Percentiles rank a stretch among this genome's conserved stretches.
Conservation (phyloP, 23 tunicate genomes). For the Diplosoma virens region DNA sequence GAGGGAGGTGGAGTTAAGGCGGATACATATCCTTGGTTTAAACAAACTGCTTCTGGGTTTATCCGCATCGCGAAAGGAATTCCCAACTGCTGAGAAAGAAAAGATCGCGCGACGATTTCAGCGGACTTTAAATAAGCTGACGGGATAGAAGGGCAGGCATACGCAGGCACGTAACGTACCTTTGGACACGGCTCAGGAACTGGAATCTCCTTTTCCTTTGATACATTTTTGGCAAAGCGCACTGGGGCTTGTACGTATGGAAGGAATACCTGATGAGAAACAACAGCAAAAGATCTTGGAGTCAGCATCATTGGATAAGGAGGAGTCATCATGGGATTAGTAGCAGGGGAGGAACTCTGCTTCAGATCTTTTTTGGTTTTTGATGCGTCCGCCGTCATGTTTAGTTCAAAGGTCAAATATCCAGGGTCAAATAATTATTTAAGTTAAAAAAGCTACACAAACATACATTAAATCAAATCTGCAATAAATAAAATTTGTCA, state of each 20-base stretch:
- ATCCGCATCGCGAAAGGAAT: slow-evolving; percentile 8
- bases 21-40: slow-evolving; percentile 23
- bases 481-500: no score
- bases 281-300: slow-evolving; percentile 18
- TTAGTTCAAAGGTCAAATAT: no score
- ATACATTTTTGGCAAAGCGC: slow-evolving; percentile 19
- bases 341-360: no score
- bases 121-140: neutral
- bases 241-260: slow-evolving; percentile 69
- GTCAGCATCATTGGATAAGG: neutral
- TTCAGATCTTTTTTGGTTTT: no score
- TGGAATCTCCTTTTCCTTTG: slow-evolving; percentile 11
- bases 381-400: no score
- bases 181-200: neutral
- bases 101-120: neutral
- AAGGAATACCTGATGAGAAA: slow-evolving; percentile 45
- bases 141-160: neutral
- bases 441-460: no score
- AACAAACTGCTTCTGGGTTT: neutral
- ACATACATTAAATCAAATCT: no score
- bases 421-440: no score
- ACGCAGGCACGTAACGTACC: slow-evolving; percentile 49
- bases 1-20: slow-evolving; percentile 29
- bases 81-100: neutral
- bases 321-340: slow-evolving; percentile 1